Conservation (phyloP, 2,113 vertebrate genomes). For the Cyphomyrus discorhynchus region DNA sequence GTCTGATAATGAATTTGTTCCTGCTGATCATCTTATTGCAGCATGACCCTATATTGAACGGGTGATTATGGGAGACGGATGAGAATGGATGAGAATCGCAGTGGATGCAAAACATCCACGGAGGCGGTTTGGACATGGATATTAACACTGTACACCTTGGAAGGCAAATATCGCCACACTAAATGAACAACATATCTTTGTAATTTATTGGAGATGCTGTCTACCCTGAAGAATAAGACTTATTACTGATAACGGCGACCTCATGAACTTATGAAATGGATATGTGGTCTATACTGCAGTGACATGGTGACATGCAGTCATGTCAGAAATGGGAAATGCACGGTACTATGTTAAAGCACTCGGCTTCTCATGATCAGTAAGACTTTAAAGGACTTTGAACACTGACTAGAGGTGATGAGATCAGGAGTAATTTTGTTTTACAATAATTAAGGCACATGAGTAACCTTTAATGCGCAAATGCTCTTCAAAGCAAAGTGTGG, state of each 20-base stretch:
- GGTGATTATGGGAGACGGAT: neutral
- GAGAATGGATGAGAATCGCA: neutral
- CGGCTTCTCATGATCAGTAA: neutral
- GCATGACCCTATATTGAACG: neutral
- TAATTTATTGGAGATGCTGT: neutral
- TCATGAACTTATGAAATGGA: neutral
- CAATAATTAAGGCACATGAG: neutral
- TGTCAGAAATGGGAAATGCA: neutral
- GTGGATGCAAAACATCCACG: neutral
- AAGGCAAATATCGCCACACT: neutral
- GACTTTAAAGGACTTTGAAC: neutral
- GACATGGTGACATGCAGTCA: neutral
- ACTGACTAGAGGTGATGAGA: neutral
- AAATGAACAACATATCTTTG: neutral
- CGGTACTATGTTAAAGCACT: neutral
- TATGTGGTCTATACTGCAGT: neutral
- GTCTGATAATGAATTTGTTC: neutral
- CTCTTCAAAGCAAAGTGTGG: neutral
- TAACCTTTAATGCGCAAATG: neutral
- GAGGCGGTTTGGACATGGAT: neutral
- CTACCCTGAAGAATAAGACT: neutral
- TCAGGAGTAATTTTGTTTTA: neutral
- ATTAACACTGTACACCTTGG: neutral
- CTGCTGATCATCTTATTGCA: neutral
- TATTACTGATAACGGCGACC: neutral